A percentile compares a stretch with the other conserved stretches of the same genome.
phyloP scores from a whole-genome alignment of 2,888 invertebrate genomes.

The Xestia ashworthii region DNA sequence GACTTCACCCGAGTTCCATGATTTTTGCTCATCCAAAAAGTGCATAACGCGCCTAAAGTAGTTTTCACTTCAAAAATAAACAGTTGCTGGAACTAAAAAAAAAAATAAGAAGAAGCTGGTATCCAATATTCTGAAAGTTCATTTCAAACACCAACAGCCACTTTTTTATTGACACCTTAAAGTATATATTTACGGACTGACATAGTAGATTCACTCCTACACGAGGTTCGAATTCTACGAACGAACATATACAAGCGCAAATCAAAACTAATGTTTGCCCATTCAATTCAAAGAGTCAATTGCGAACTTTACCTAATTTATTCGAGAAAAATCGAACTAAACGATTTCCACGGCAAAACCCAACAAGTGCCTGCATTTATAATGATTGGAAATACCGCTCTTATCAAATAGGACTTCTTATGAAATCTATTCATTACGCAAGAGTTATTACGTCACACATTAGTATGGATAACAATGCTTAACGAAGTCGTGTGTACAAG shows the following conservation, averaged over 20 bases:
- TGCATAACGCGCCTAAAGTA: too few relatives aligned
- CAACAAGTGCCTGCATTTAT: not conserved
- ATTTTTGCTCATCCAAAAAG: too few relatives aligned
- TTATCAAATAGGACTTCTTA: slow-evolving; percentile 7
- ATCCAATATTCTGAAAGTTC: not conserved
- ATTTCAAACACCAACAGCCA: not conserved
- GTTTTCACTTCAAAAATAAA: too few relatives aligned
- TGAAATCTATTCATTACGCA: slow-evolving; percentile 8
- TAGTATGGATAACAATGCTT: slow-evolving; percentile 1
- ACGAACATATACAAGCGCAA: not conserved
- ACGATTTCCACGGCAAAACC: slow-evolving; percentile 29
- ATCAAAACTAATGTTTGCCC: not conserved
- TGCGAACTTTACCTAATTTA: slow-evolving; percentile 1
- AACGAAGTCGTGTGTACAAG: not conserved
- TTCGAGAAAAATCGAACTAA: slow-evolving; percentile 9
- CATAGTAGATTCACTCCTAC: not conserved
- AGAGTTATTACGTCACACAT: slow-evolving; percentile 7
- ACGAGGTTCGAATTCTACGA: not conserved
- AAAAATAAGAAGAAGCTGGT: not conserved
- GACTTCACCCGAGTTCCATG: too few relatives aligned
- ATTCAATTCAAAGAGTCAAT: slow-evolving; percentile 1
- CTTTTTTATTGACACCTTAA: not conserved
- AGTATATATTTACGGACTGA: too few relatives aligned
- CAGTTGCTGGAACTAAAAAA: not conserved
- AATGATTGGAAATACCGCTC: slow-evolving; percentile 41